A percentile compares a stretch with the other conserved stretches of the same genome.
These are phyloP conservation scores for Prenolepis imparis DNA, from an alignment of 2,888 invertebrate genomes.

Conservation along the genomic window DNA sequence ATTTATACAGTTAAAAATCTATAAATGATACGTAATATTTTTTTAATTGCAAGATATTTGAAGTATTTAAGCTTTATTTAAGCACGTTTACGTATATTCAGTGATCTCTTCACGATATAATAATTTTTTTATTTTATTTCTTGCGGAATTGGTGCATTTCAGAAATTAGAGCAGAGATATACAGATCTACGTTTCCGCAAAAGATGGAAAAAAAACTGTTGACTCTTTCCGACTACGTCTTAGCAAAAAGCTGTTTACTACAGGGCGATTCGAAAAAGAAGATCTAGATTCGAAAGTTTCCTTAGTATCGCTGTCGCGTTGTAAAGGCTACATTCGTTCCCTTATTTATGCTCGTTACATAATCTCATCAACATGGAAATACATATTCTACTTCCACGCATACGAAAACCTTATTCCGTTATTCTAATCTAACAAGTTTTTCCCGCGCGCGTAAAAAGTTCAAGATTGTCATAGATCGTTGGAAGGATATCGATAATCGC, in stretches of 20 bases:
- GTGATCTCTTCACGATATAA: neutral
- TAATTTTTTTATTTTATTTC: neutral
- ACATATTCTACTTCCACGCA: slow-evolving; percentile 42
- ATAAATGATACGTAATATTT: neutral
- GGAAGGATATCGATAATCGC: slow-evolving; percentile 20
- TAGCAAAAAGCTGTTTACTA: slow-evolving; percentile 67
- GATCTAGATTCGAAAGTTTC: slow-evolving; percentile 28
- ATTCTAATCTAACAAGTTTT: slow-evolving; percentile 24
- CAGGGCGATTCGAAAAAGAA: slow-evolving; percentile 10
- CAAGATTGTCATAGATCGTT: slow-evolving; percentile 4
- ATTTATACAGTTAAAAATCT: neutral
- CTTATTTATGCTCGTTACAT: slow-evolving; percentile 45
- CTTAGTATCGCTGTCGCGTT: slow-evolving; percentile 54
- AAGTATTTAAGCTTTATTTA: neutral
- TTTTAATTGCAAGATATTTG: neutral
- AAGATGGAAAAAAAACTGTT: neutral
- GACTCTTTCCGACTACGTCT: neutral
- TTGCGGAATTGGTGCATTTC: neutral
- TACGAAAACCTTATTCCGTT: slow-evolving; percentile 30
- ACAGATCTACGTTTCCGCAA: neutral
- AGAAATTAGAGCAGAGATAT: neutral
- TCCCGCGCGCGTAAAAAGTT: neutral
- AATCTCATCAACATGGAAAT: slow-evolving; percentile 56
- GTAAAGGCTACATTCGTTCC: slow-evolving; percentile 29
- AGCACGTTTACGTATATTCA: neutral